These are phyloP conservation scores for Neolamprologus modestus DNA, from an alignment of 2,113 vertebrate species.

Conservation along the genomic window DNA sequence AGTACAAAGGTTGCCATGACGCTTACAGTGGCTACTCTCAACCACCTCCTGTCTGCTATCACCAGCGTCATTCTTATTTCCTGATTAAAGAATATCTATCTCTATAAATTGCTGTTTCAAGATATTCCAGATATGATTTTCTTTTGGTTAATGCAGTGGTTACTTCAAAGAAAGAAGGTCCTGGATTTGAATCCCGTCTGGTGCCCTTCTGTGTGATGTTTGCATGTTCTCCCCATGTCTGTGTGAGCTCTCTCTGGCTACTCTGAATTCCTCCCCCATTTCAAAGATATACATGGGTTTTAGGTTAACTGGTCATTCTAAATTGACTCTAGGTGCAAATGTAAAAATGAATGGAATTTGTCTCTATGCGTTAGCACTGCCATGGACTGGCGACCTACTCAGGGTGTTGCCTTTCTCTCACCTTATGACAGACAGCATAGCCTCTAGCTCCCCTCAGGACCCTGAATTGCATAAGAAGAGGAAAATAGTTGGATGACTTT, in stretches of 20 bases:
- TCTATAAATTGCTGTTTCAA: background rate
- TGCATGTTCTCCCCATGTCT: background rate
- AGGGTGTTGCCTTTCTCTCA: background rate
- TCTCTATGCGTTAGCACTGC: background rate
- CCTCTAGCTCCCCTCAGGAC: background rate
- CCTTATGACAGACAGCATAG: background rate
- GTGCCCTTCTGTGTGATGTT: rapidly evolving
- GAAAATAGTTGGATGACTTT: background rate
- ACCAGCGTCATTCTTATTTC: rapidly evolving
- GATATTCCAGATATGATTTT: background rate
- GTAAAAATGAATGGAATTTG: background rate
- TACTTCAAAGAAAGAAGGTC: background rate
- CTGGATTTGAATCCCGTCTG: background rate
- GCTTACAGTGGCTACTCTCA: rapidly evolving
- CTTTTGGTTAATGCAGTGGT: background rate
- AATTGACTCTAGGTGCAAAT: background rate
- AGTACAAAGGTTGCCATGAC: background rate
- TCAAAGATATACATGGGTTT: background rate
- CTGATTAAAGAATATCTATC: background rate
- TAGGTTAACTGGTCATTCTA: background rate
- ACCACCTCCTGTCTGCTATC: background rate
- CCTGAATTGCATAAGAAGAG: background rate
- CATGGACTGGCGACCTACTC: background rate
- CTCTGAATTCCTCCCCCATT: background rate
- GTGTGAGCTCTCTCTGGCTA: background rate